Evolutionary conservation across 2,113 vertebrate genomes (phyloP).

Genomic region (Alethe castanea): DNA sequence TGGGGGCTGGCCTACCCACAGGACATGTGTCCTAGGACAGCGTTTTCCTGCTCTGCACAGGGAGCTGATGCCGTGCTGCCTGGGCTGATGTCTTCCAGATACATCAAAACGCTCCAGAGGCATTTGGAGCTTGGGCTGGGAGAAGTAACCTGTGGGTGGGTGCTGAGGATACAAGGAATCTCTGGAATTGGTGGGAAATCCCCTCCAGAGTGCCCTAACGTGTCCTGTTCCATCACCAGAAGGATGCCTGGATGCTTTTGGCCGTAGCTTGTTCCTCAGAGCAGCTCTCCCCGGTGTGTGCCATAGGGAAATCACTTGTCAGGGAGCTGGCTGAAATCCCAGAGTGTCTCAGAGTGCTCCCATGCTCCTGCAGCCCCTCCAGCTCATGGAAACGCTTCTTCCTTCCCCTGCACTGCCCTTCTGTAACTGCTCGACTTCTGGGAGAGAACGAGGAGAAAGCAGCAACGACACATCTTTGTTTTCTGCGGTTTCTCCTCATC

Average conservation of each 20-base stretch:
- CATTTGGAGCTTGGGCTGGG: not conserved
- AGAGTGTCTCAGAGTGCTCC: not conserved
- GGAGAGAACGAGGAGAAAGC: not conserved
- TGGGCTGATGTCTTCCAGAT: not conserved
- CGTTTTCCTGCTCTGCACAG: not conserved
- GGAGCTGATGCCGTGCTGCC: not conserved
- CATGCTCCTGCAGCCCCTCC: not conserved
- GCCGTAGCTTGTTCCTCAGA: accelerated
- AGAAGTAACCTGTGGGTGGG: not conserved
- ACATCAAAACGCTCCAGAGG: not conserved
- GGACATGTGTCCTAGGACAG: accelerated
- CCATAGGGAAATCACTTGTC: not conserved
- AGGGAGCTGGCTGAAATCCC: not conserved
- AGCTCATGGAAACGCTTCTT: not conserved
- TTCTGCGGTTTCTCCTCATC: conserved; percentile 53
- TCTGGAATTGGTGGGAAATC: not conserved
- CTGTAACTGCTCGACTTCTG: not conserved
- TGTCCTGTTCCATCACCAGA: not conserved
- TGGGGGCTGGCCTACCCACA: accelerated
- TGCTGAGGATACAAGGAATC: not conserved
- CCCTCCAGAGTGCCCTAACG: accelerated
- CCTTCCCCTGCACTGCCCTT: not conserved
- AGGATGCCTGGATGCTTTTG: not conserved
- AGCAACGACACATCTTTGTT: conserved; percentile 1
- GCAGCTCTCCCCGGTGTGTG: not conserved